These are phyloP conservation scores for Thunnus maccoyii DNA, from an alignment of 2,113 vertebrate genomes.

Conservation along the genomic window DNA sequence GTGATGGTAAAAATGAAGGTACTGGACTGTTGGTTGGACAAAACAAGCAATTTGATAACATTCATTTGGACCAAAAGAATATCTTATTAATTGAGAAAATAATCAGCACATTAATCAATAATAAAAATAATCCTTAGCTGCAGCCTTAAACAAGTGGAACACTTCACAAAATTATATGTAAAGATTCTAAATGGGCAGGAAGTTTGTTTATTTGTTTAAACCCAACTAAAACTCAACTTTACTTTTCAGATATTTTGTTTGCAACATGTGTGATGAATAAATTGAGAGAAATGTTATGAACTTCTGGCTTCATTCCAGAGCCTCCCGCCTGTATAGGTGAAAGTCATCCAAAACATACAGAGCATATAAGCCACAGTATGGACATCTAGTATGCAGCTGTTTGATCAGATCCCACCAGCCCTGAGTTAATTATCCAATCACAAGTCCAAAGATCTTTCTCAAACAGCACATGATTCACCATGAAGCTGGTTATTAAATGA, in stretches of 20 bases:
- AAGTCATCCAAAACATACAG: background rate
- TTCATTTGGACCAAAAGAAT: background rate
- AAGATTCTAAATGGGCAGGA: background rate
- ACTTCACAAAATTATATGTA: background rate
- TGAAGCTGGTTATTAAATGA: slow-evolving; percentile 82
- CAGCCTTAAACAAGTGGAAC: background rate
- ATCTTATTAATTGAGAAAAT: background rate
- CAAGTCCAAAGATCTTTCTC: slow-evolving; percentile 61
- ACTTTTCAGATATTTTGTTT: too few relatives aligned
- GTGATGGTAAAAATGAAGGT: too few relatives aligned
- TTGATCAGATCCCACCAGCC: slow-evolving; percentile 62
- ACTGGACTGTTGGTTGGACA: background rate
- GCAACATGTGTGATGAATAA: background rate
- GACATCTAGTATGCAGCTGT: slow-evolving; percentile 34
- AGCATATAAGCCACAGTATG: background rate
- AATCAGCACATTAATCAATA: background rate
- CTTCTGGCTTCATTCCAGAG: background rate
- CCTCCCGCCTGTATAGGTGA: background rate
- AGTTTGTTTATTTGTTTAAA: too few relatives aligned
- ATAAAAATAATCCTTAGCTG: background rate
- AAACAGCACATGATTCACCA: slow-evolving; percentile 78
- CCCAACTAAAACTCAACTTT: too few relatives aligned
- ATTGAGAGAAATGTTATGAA: background rate
- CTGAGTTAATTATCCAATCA: slow-evolving; percentile 73
- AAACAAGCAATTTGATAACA: background rate